These are phyloP conservation scores for Ceramica pisi DNA, from an alignment of 2,888 invertebrate genomes.

Conservation along the genomic window DNA sequence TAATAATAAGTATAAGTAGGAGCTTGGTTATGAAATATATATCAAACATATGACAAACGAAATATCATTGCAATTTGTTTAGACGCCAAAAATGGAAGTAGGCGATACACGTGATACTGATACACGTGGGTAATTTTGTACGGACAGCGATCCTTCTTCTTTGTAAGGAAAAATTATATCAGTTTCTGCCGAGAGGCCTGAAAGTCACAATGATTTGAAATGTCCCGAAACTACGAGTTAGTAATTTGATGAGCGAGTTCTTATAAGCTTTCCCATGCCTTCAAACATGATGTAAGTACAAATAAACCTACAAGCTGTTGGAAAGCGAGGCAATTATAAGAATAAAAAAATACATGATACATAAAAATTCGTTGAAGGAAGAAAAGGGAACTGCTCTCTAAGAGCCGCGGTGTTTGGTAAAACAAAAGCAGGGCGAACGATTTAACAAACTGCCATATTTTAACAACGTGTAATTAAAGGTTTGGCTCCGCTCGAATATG, in stretches of 20 bases:
- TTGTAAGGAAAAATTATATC: neutral
- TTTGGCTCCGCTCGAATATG: constrained; percentile 89
- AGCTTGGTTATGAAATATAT: neutral
- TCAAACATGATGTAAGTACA: constrained; percentile 35
- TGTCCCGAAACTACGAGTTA: neutral
- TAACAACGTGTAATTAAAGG: constrained; percentile 91
- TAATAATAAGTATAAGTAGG: neutral
- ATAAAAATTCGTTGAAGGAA: constrained; percentile 72
- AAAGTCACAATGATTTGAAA: neutral
- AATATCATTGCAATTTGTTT: too few relatives aligned
- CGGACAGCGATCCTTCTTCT: neutral
- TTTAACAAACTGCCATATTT: constrained; percentile 91
- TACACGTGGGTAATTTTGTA: too few relatives aligned
- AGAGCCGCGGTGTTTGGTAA: constrained; percentile 86
- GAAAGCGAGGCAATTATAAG: constrained; percentile 61
- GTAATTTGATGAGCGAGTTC: neutral
- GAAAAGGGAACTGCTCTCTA: constrained; percentile 81
- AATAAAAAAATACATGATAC: constrained; percentile 72
- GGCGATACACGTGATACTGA: too few relatives aligned
- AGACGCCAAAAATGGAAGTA: too few relatives aligned
- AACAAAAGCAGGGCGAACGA: constrained; percentile 88
- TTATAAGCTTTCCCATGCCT: constrained; percentile 44
- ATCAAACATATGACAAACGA: neutral
- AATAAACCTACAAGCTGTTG: constrained; percentile 57
- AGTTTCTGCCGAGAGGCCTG: neutral